A percentile compares a stretch with the other conserved stretches of the same genome.
These are phyloP conservation scores for Hypolimnas misippus DNA, from an alignment of 2,888 invertebrate genomes.

Conservation along the genomic window DNA sequence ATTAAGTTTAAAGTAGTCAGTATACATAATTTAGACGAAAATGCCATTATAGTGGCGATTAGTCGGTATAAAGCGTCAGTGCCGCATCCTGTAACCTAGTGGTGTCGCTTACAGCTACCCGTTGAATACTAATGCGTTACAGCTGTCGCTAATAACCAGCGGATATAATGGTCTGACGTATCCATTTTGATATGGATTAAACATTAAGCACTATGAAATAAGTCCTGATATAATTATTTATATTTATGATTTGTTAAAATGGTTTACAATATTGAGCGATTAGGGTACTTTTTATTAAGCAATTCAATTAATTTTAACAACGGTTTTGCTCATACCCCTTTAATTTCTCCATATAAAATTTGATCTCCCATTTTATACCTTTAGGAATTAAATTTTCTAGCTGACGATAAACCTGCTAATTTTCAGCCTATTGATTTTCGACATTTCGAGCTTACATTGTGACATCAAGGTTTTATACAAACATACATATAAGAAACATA, in stretches of 20 bases:
- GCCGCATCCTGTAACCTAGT: slow-evolving; percentile 11
- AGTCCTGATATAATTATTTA: slow-evolving; percentile 8
- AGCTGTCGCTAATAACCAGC: slow-evolving; percentile 16
- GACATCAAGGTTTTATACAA: no score
- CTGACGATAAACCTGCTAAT: no score
- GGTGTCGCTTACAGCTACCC: slow-evolving; percentile 18
- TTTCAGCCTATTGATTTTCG: no score
- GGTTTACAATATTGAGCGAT: not conserved
- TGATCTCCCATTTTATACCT: no score
- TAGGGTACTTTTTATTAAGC: not conserved
- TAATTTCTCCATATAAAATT: no score
- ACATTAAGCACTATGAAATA: not conserved
- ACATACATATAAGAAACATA: no score
- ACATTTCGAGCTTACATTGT: no score
- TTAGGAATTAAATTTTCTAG: no score
- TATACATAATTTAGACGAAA: not conserved
- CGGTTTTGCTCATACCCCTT: no score
- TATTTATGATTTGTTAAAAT: slow-evolving; percentile 10
- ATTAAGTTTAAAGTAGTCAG: not conserved
- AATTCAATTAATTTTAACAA: no score
- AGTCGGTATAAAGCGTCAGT: slow-evolving; percentile 13
- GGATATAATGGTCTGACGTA: slow-evolving; percentile 14
- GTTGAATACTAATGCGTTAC: slow-evolving; percentile 24
- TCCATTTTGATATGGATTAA: not conserved
- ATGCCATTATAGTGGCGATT: slow-evolving; percentile 15